Conservation (phyloP, 2,888 invertebrate genomes). For the Lepidochrysops patricia region DNA sequence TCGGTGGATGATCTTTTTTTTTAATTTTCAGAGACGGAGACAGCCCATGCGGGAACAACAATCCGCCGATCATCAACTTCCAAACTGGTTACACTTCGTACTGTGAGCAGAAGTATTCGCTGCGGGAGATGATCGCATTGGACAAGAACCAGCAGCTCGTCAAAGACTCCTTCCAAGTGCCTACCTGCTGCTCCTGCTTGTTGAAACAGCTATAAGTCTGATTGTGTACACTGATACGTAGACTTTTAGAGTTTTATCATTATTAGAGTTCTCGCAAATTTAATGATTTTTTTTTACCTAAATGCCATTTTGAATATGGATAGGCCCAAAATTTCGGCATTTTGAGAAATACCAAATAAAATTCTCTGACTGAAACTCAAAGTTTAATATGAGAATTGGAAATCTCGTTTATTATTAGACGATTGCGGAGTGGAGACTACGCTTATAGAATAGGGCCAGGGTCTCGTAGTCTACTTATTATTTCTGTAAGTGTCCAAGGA, state of each 20-base stretch:
- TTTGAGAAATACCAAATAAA: too few relatives aligned
- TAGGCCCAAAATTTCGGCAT: too few relatives aligned
- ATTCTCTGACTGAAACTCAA: too few relatives aligned
- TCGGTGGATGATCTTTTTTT: background rate
- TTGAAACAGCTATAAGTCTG: slow-evolving; percentile 16
- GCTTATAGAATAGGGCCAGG: too few relatives aligned
- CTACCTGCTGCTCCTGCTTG: slow-evolving; percentile 83
- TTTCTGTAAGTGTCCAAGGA: too few relatives aligned
- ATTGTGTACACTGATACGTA: slow-evolving; percentile 7
- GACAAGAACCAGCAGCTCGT: slow-evolving; percentile 51
- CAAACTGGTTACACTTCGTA: slow-evolving; percentile 57
- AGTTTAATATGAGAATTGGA: too few relatives aligned
- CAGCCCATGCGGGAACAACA: slow-evolving; percentile 41
- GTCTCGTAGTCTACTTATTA: too few relatives aligned
- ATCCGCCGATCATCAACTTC: slow-evolving; percentile 52
- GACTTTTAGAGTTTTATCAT: too few relatives aligned
- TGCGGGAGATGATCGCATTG: slow-evolving; percentile 69
- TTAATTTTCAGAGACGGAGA: slow-evolving; percentile 36
- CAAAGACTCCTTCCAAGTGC: slow-evolving; percentile 75
- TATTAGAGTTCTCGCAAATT: background rate
- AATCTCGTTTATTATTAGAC: too few relatives aligned
- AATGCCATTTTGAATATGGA: too few relatives aligned
- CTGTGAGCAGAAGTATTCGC: slow-evolving; percentile 74
- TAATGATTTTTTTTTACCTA: too few relatives aligned
- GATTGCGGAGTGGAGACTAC: too few relatives aligned